A percentile compares a stretch with the other conserved stretches of the same genome.
Conservation (phyloP, 2,797 vertebrate species). For the Cyclopterus lumpus region DNA sequence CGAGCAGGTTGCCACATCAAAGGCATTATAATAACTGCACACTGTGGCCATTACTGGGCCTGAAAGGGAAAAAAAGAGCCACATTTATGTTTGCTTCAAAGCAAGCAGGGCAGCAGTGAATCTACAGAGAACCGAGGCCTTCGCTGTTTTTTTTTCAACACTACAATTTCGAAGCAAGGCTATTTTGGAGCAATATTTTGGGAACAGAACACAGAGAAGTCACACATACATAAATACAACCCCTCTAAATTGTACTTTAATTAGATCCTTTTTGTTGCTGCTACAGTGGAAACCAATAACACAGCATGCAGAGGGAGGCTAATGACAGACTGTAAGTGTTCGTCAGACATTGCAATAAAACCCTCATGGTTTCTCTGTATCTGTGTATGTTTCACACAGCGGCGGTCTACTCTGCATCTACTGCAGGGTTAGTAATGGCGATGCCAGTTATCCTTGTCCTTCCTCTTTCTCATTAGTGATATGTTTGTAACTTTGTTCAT, state of each 20-base stretch:
- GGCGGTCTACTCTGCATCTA: constrained; percentile 27
- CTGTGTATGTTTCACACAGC: constrained; percentile 31
- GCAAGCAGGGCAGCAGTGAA: constrained; percentile 57
- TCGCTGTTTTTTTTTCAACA: constrained; percentile 41
- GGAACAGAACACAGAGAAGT: constrained; percentile 51
- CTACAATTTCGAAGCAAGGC: constrained; percentile 46
- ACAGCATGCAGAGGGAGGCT: constrained; percentile 25
- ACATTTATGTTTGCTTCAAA: constrained; percentile 81
- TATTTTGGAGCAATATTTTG: constrained; percentile 53
- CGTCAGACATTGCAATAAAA: constrained; percentile 29
- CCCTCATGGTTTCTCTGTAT: constrained; percentile 32
- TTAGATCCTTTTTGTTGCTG: constrained; percentile 49
- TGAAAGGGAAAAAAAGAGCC: constrained; percentile 31
- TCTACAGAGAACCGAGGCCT: constrained; percentile 46
- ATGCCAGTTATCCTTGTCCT: constrained; percentile 27
- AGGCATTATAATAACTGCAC: constrained; percentile 82
- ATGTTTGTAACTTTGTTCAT: constrained; percentile 79
- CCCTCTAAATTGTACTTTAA: constrained; percentile 58
- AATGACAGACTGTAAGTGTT: constrained; percentile 35
- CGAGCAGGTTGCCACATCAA: constrained; percentile 82
- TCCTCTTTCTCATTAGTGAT: constrained; percentile 54
- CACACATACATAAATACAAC: constrained; percentile 48
- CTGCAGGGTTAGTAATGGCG: constrained; percentile 40
- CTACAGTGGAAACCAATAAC: constrained; percentile 41
- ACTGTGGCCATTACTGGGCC: constrained; percentile 78